Evolutionary conservation across 2,888 invertebrate species (phyloP).

Genomic region (Acanthosepion esculentum): DNA sequence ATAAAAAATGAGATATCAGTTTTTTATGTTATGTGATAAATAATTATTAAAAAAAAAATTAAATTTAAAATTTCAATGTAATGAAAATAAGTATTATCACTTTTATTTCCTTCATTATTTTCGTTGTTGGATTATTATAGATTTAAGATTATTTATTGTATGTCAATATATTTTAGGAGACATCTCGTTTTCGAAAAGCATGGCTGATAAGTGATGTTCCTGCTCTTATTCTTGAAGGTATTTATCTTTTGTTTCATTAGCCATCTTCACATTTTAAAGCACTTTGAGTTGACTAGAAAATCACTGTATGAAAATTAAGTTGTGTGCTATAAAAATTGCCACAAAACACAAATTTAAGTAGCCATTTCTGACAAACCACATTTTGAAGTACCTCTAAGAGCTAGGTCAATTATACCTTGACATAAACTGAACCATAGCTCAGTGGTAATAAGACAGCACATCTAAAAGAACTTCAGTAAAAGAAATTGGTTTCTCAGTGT

Average conservation of each 20-base stretch:
- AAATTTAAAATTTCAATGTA: too few relatives aligned
- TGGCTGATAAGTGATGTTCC: not conserved
- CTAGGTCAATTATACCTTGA: not conserved
- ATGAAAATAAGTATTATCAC: too few relatives aligned
- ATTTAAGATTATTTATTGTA: not conserved
- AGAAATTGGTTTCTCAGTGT: too few relatives aligned
- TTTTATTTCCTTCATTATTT: too few relatives aligned
- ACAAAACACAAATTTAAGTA: not conserved
- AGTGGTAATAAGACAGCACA: too few relatives aligned
- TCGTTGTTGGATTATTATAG: too few relatives aligned
- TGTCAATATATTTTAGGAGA: not conserved
- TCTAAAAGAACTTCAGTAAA: too few relatives aligned
- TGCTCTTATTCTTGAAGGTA: constrained; percentile 24
- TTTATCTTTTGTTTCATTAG: not conserved
- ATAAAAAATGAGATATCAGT: too few relatives aligned
- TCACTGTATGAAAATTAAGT: not conserved
- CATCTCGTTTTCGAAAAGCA: not conserved
- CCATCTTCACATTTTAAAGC: not conserved
- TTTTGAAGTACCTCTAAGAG: too few relatives aligned
- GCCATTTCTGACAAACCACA: not conserved
- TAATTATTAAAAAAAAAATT: too few relatives aligned
- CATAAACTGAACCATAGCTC: not conserved
- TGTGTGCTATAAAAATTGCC: not conserved
- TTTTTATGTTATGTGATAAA: too few relatives aligned
- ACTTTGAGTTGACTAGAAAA: not conserved